A percentile compares a stretch with the other conserved stretches of the same genome.
These are phyloP conservation scores for Dasypolia templi DNA, from an alignment of 2,888 invertebrate genomes.

Conservation along the genomic window DNA sequence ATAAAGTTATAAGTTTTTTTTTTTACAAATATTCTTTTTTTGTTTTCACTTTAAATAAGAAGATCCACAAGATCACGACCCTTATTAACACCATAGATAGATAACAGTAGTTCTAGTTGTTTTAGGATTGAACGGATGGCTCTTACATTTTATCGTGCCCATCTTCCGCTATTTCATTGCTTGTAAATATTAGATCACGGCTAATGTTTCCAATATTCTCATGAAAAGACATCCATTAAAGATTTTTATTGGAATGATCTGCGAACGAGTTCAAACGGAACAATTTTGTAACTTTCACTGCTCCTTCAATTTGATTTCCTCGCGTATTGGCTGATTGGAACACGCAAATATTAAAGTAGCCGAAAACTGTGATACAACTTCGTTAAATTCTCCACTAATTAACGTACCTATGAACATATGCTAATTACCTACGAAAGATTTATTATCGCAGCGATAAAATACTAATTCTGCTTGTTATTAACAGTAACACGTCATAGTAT, in stretches of 20 bases:
- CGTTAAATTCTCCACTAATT: constrained; percentile 31
- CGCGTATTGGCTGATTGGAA: constrained; percentile 36
- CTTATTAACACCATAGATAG: background rate
- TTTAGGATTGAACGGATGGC: background rate
- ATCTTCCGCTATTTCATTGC: background rate
- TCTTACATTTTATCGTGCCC: background rate
- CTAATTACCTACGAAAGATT: constrained; percentile 14
- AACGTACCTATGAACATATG: constrained; percentile 16
- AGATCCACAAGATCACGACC: background rate
- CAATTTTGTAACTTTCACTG: constrained; percentile 53
- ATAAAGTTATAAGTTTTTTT: background rate
- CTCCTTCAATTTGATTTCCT: constrained; percentile 23
- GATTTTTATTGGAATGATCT: constrained; percentile 5
- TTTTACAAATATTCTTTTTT: too few species aligned
- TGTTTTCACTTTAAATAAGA: background rate
- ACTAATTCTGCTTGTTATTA: constrained; percentile 16
- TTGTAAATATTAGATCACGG: background rate
- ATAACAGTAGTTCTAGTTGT: background rate
- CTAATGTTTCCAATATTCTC: constrained; percentile 5
- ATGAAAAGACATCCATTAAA: background rate
- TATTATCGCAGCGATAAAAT: constrained; percentile 16
- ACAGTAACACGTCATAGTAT: constrained; percentile 40
- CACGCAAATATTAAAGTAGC: constrained; percentile 36
- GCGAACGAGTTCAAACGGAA: constrained; percentile 16
- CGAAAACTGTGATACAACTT: constrained; percentile 27